Evolutionary conservation across 92 coral and sea anemone genomes (phyloP), one percentile per base, ranked within the genome.

Genomic region (Paramuricea clavata): DNA sequence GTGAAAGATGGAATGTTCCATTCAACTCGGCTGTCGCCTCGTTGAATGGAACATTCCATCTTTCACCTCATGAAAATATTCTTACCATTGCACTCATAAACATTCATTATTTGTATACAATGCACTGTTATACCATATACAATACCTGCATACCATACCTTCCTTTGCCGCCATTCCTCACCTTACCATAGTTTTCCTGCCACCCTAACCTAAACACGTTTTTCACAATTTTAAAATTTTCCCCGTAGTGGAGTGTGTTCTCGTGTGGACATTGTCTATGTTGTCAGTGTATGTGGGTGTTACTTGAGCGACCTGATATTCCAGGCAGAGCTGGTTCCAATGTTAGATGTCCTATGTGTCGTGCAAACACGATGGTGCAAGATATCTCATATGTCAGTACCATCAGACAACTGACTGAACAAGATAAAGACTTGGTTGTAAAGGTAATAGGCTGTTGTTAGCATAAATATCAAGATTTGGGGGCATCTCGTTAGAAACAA

Each of bases 321-420:
- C 93, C 95, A 61, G 93, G 97, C 87, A 82, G 97, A 44, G 90
- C 88, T 47, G 89, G 95, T 62, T 94, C 92, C 16, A 90, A 90
- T 49, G 93, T 96, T 10, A 96, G 93, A 89, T 96, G 99, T 69
- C 99, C 99, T 23, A 86, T 96, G 90, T 96, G 99, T 81, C 98
- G 99, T 33, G 85, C 91, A 26, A 93, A 92, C 10, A 91, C 99
- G 3, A 75, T 90, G 47, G 94, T 95, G 10, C 97, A 92, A 57
- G 99, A 96, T 77, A 93, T 96, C 74, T 96, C 99, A 25, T 96
- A 96, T 75, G 99, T 96, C 25, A 94, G 95, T 87, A 94, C 97
- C 6, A 59, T 90, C 26, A 89, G 81, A 41, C 83, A 91, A 31
- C 95, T 78, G 21, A 28, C 79, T 1, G 87, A 90, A 19, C 54